Evolutionary conservation across 1,140 invertebrate genomes (phyloP).

Genomic region (Latrodectus geometricus): DNA sequence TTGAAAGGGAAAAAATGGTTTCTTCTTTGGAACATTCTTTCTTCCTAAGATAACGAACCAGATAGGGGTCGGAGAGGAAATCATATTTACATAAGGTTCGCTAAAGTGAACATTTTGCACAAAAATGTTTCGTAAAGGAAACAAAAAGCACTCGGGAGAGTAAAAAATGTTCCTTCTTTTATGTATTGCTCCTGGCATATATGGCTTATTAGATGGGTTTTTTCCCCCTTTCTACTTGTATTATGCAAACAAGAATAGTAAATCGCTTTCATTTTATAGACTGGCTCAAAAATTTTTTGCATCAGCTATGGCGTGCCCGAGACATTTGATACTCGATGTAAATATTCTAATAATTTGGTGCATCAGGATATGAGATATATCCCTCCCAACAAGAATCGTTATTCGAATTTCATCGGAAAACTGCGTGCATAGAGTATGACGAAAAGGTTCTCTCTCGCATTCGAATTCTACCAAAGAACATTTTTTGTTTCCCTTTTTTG

Average conservation of each 20-base stretch:
- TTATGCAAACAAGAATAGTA: conserved; percentile 31
- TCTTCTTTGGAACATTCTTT: background rate
- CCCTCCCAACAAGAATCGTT: background rate
- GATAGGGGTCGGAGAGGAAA: background rate
- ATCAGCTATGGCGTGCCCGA: conserved; percentile 6
- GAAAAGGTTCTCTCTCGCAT: background rate
- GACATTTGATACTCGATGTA: conserved; percentile 25
- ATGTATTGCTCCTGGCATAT: conserved; percentile 5
- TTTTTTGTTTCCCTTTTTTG: conserved; percentile 2
- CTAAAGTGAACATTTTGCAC: background rate
- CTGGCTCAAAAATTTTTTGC: background rate
- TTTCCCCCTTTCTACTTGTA: conserved; percentile 19
- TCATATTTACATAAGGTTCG: conserved; percentile 26
- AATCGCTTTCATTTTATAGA: conserved; percentile 24
- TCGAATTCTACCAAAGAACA: background rate
- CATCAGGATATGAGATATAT: background rate
- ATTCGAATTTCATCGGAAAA: background rate
- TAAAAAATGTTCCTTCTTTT: background rate
- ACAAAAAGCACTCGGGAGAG: conserved; percentile 8
- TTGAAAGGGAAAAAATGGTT: background rate
- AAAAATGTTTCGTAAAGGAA: background rate
- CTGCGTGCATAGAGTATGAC: background rate
- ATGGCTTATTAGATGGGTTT: conserved; percentile 41
- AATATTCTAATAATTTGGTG: conserved; percentile 3
- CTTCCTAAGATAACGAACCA: conserved; percentile 10